Conservation (phyloP, 2,888 invertebrate species). For the Monoplex corrugatus region DNA sequence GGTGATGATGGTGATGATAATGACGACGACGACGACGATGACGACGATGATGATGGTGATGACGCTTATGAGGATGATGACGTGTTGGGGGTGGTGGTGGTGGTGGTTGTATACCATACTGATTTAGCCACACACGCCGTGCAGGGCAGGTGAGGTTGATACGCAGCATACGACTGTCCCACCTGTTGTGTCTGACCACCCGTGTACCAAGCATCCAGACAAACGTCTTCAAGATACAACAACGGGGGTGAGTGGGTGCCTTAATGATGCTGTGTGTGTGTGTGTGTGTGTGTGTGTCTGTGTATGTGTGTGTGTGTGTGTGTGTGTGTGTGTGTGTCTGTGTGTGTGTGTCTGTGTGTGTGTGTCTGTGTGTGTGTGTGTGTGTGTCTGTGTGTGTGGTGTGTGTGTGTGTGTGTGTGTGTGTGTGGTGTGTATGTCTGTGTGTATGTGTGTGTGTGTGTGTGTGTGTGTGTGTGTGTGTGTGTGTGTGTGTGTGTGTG, state of each 20-base stretch:
- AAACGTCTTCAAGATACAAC: not conserved
- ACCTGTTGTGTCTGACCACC: not conserved
- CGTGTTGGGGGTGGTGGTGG: no score
- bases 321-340: not conserved
- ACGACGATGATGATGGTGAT: no score
- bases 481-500: not conserved
- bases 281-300: no score
- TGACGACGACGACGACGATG: not conserved
- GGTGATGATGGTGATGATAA: not conserved
- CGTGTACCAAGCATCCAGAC: not conserved
- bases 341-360: no score
- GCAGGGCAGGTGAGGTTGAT: not conserved
- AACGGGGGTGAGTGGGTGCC: not conserved
- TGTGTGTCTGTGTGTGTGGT: not conserved
- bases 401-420: not conserved
- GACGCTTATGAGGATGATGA: no score
- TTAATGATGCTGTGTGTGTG: no score
- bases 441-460: no score
- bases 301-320: no score
- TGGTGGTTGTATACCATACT: no score
- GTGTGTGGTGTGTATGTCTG: not conserved
- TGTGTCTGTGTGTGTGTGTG: no score
- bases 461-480: no score
- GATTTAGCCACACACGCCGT: no score
- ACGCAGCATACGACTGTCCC: not conserved